Percentiles rank a stretch among this genome's conserved stretches.
Evolutionary conservation across 2,888 invertebrate genomes (phyloP).

Genomic region (Cataglyphis albicans): DNA sequence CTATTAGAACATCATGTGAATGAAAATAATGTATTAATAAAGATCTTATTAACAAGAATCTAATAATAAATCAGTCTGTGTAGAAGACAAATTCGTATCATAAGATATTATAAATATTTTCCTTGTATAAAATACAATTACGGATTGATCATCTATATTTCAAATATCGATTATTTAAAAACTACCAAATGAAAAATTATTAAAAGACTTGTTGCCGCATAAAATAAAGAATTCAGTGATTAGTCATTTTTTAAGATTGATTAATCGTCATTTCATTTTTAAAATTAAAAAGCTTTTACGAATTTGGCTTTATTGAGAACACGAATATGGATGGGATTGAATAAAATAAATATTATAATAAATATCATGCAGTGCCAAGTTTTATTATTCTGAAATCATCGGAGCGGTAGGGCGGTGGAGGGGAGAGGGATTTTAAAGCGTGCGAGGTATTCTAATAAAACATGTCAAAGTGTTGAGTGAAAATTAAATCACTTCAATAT

Average conservation of each 20-base stretch:
- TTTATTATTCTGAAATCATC: constrained; percentile 25
- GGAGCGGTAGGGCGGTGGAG: neutral
- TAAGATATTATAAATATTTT: neutral
- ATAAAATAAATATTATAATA: neutral
- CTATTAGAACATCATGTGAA: neutral
- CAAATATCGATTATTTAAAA: constrained; percentile 3
- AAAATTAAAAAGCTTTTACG: no score
- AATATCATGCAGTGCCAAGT: neutral
- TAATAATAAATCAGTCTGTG: neutral
- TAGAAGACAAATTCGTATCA: neutral
- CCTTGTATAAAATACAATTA: neutral
- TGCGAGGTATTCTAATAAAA: constrained; percentile 7
- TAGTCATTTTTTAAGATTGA: constrained; percentile 12
- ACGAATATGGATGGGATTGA: neutral
- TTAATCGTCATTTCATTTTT: constrained; percentile 33
- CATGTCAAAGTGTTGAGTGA: neutral
- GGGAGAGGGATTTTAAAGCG: neutral
- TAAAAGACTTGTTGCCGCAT: neutral
- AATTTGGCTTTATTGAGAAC: neutral
- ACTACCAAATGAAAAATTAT: neutral
- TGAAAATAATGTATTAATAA: neutral
- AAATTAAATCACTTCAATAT: constrained; percentile 1
- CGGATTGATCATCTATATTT: neutral
- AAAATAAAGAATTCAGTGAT: neutral
- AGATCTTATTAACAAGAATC: neutral